Evolutionary conservation across 2,113 vertebrate species (phyloP).

Genomic region (Aythya baeri): DNA sequence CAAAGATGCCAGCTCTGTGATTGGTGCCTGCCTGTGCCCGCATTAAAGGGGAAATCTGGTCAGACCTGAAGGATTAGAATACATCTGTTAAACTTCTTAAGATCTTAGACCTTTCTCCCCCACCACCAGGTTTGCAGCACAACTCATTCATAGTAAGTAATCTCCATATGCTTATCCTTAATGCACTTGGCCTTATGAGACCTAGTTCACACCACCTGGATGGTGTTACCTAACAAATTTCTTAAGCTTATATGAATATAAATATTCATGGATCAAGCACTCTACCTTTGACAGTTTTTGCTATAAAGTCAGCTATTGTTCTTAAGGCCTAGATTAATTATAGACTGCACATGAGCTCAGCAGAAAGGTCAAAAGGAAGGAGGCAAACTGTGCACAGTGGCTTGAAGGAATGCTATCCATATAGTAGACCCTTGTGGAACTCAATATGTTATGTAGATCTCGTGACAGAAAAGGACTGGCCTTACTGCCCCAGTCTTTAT

Average conservation of each 20-base stretch:
- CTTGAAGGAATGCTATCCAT: background rate
- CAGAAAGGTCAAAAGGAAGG: background rate
- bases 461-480: background rate
- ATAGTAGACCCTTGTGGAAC: no score
- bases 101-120: background rate
- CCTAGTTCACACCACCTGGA: background rate
- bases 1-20: background rate
- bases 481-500: background rate
- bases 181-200: background rate
- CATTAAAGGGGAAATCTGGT: background rate
- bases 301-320: background rate
- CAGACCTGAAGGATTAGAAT: background rate
- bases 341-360: background rate
- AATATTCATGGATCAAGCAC: background rate
- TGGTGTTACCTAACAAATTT: background rate
- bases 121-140: background rate
- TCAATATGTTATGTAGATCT: rapidly evolving
- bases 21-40: background rate
- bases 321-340: background rate
- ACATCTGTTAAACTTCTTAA: background rate
- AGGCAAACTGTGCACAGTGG: background rate
- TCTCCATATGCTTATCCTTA: background rate
- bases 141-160: background rate
- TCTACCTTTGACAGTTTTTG: background rate
- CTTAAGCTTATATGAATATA: background rate